Evolutionary conservation across 2,888 invertebrate species (phyloP), one percentile per base, ranked within the genome.

Genomic region (Desoria tigrina): DNA sequence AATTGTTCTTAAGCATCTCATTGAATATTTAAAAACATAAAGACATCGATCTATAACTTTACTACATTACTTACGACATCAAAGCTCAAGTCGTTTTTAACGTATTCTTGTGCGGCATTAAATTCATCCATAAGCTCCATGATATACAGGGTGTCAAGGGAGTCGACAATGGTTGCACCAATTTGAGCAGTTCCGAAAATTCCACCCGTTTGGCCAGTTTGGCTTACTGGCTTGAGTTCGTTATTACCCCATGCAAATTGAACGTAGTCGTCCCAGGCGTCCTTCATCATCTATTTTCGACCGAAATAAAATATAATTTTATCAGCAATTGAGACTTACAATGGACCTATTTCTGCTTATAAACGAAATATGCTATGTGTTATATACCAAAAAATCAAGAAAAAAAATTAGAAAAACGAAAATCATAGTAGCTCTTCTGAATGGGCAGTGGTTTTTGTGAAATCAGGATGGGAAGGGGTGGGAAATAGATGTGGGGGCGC

Each of bases 171-270:
- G 58, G 97, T 93, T 21, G 95, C 97, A 1, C 94, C 94, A 74
- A 94, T 84, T 57, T 89, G 88, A 60, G 89, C 87, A 0, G 87
- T 85, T 0, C 94, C 94, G 80, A 94, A 97, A 77, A 96, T 90
- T 78, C 93, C 92, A 53, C 91, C 91, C 72, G 90, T 87, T 81
- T 99, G 97, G 2, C 93, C 90, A 1, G 88, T 84, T 79, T 91
- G 91, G 61, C 92, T 89, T 56, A 98, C 85, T 0, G 99, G 98
- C 77, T 90, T 87, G 78, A 99, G 83, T 81, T 99, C 99, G 82
- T 99, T 99, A 79, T 94, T 91, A 73, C 99, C 99, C 98, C 98
- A 99, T 1, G 99, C 97, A 83, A 94, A 96, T 72, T 91, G 86
- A 75, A 89, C 92, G 83, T 99, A 99, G 80, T 92, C 94, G 81